Evolutionary conservation across 2,797 vertebrate species (phyloP).

Genomic region (Lithobates pipiens): DNA sequence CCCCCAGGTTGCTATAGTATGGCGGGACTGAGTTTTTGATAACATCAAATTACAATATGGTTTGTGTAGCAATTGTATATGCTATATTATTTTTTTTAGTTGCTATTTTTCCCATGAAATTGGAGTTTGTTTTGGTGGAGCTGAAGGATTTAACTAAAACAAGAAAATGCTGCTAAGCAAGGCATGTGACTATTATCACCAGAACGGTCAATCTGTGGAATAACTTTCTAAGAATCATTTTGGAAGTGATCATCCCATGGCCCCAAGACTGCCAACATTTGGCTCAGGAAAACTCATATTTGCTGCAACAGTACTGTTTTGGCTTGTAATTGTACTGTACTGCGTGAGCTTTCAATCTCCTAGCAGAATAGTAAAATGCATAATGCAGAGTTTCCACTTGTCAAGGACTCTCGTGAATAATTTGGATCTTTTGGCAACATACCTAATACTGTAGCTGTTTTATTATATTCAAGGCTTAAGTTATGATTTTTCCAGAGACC

Average conservation of each 20-base stretch:
- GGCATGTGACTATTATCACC: no score
- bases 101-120: no score
- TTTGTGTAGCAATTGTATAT: no score
- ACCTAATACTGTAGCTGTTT: background rate
- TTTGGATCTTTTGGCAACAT: background rate
- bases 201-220: no score
- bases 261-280: background rate
- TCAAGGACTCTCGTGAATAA: background rate
- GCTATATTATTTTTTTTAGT: no score
- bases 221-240: background rate
- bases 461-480: background rate
- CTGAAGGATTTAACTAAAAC: background rate
- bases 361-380: background rate
- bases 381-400: background rate
- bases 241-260: background rate
- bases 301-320: background rate
- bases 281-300: background rate
- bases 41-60: no score
- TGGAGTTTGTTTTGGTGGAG: background rate
- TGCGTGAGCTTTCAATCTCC: background rate
- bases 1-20: no score
- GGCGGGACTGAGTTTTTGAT: no score
- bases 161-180: no score
- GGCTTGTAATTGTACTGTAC: background rate
- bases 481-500: slow-evolving; percentile 38